Conservation (phyloP, 64 coral and sea anemone species). For the Pachyseris speciosa region DNA sequence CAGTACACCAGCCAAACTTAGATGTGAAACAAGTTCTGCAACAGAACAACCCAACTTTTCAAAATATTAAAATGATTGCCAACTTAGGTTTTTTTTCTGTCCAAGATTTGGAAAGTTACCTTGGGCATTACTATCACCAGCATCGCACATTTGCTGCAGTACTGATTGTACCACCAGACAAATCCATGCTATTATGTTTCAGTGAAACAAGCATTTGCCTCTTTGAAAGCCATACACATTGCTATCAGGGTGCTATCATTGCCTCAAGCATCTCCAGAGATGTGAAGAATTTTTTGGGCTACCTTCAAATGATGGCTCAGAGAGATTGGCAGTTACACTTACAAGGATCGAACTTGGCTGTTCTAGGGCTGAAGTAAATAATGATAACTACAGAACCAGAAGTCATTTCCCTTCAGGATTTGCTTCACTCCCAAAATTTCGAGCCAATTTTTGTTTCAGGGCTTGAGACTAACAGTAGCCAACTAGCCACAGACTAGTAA, state of each 20-base stretch:
- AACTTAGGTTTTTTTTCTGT: constrained; percentile 21
- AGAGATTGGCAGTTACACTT: constrained; percentile 18
- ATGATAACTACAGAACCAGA: no score
- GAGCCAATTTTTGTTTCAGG: no score
- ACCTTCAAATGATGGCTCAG: background rate
- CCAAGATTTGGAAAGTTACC: constrained; percentile 24
- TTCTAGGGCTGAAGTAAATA: constrained; percentile 16
- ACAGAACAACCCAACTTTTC: background rate
- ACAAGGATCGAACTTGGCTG: constrained; percentile 17
- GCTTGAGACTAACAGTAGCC: no score
- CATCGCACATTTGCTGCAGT: constrained; percentile 23
- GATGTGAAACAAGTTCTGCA: background rate
- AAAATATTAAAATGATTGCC: background rate
- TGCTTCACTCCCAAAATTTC: no score
- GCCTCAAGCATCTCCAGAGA: background rate
- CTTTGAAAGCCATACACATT: constrained; percentile 51
- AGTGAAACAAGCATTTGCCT: background rate
- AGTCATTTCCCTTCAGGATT: no score
- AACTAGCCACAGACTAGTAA: no score
- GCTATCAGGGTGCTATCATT: constrained; percentile 3
- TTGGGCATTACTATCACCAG: background rate
- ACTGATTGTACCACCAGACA: constrained; percentile 54
- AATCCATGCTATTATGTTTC: constrained; percentile 35
- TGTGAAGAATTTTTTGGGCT: background rate
- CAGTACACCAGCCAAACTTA: background rate